phyloP scores from a whole-genome alignment of 2,797 vertebrate species.

The Pagetopsis macropterus region DNA sequence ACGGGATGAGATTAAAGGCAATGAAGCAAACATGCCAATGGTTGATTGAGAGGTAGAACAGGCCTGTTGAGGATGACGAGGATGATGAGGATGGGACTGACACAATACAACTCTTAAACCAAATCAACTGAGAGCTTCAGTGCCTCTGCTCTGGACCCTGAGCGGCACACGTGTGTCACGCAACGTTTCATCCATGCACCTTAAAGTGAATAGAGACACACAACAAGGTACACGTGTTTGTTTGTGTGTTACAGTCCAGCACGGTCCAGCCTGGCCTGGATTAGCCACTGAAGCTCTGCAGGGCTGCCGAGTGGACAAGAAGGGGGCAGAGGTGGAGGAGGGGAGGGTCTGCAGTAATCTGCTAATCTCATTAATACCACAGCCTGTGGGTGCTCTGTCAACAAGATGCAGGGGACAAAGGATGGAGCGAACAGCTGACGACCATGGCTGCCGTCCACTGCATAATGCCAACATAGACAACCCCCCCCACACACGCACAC shows the following conservation, averaged over 20 bases:
- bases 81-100: constrained; percentile 38
- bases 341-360: constrained; percentile 76
- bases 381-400: constrained; percentile 69
- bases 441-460: constrained; percentile 53
- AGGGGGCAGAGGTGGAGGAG: constrained; percentile 52
- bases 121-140: neutral
- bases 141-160: neutral
- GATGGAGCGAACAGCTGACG: constrained; percentile 77
- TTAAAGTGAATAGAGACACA: constrained; percentile 17
- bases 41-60: constrained; percentile 17
- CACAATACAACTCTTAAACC: constrained; percentile 1
- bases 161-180: constrained; percentile 38
- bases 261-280: constrained; percentile 45
- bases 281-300: constrained; percentile 50
- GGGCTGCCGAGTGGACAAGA: constrained; percentile 50
- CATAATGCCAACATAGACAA: constrained; percentile 15
- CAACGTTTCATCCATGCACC: constrained; percentile 7
- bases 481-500: neutral
- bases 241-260: constrained; percentile 34
- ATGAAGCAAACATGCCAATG: constrained; percentile 33
- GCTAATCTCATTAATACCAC: constrained; percentile 83
- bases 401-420: constrained; percentile 73
- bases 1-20: constrained; percentile 35
- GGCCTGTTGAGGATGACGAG: neutral
- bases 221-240: constrained; percentile 31